A percentile compares a stretch with the other conserved stretches of the same genome.
phyloP scores from a whole-genome alignment of 2,888 invertebrate species.

The Siphlonurus alternatus region DNA sequence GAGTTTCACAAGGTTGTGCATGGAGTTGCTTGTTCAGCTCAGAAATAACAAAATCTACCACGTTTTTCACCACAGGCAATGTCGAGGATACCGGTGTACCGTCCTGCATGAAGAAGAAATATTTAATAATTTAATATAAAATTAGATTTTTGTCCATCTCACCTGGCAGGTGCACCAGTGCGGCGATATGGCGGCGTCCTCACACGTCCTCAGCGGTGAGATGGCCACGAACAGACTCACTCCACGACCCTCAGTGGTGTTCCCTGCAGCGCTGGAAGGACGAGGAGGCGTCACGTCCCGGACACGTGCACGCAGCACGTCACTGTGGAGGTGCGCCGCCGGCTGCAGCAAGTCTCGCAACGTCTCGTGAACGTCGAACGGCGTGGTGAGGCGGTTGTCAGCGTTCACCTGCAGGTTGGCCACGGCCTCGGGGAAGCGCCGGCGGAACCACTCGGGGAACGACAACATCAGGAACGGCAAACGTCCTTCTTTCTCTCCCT shows the following conservation, averaged over 20 bases:
- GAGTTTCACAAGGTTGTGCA: too few species aligned
- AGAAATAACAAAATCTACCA: too few species aligned
- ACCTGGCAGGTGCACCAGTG: slow-evolving; percentile 79
- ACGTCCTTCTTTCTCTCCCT: slow-evolving; percentile 68
- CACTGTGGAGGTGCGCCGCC: neutral
- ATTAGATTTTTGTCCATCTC: too few species aligned
- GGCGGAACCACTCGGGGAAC: slow-evolving; percentile 53
- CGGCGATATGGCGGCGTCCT: slow-evolving; percentile 54
- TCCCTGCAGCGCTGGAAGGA: neutral
- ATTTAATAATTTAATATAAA: too few species aligned
- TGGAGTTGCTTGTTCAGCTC: too few species aligned
- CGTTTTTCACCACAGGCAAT: too few species aligned
- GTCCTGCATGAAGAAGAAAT: too few species aligned
- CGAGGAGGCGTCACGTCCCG: neutral
- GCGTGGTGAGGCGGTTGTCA: slow-evolving; percentile 51
- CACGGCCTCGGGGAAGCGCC: slow-evolving; percentile 40
- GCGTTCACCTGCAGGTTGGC: slow-evolving; percentile 47
- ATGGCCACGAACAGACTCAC: slow-evolving; percentile 64
- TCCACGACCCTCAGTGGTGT: slow-evolving; percentile 27
- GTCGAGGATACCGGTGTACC: too few species aligned
- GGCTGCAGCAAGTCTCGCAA: slow-evolving; percentile 33
- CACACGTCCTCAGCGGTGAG: slow-evolving; percentile 54
- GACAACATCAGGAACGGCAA: slow-evolving; percentile 61
- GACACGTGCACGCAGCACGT: neutral
- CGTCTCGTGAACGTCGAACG: slow-evolving; percentile 71